These are phyloP conservation scores for Tapirus terrestris DNA, from an alignment of 2,113 vertebrate species.

Conservation along the genomic window DNA sequence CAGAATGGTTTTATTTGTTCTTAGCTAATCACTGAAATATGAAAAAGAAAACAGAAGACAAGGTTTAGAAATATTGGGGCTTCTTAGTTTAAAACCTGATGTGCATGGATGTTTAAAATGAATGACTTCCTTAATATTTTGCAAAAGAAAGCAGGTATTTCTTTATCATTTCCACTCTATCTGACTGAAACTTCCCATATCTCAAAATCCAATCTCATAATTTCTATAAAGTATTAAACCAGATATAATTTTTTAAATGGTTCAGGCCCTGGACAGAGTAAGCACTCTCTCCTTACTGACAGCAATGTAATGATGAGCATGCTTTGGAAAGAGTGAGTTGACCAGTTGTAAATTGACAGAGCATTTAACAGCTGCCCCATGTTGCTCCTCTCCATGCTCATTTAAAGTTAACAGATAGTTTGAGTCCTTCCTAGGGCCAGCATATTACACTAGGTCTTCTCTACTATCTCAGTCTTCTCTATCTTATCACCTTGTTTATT, in stretches of 20 bases:
- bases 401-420: background rate
- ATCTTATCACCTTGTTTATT: background rate
- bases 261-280: background rate
- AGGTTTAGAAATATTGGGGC: background rate
- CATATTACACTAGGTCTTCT: background rate
- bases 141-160: background rate
- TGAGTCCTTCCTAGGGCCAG: background rate
- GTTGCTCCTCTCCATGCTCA: background rate
- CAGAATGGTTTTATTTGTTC: background rate
- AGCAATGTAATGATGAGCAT: background rate
- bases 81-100: background rate
- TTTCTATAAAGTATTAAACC: background rate
- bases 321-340: background rate
- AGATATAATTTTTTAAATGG: background rate
- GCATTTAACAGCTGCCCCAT: accelerated
- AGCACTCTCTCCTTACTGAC: background rate
- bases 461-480: background rate
- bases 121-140: slow-evolving; percentile 32
- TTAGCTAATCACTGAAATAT: slow-evolving; percentile 44
- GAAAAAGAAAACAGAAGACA: background rate
- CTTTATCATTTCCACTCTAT: background rate
- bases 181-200: background rate
- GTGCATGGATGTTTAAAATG: background rate
- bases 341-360: background rate
- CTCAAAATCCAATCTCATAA: background rate